Percentiles rank a stretch among this genome's conserved stretches.
These are phyloP conservation scores for Gastrophysa polygoni DNA, from an alignment of 2,888 invertebrate species.

Conservation along the genomic window DNA sequence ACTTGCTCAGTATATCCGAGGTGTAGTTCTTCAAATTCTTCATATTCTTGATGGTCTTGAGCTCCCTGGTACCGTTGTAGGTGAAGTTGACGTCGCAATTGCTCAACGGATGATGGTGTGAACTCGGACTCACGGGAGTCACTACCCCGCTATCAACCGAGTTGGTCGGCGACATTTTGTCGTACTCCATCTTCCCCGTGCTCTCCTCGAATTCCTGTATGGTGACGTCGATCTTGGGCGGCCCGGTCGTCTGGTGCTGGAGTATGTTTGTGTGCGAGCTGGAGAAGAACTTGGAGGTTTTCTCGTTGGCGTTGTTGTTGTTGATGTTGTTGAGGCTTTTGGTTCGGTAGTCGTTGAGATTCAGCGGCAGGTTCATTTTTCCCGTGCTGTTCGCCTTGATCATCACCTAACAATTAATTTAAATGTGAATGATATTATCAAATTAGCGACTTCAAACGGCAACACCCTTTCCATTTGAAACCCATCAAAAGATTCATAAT, in stretches of 20 bases:
- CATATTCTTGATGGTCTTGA: slow-evolving; percentile 70
- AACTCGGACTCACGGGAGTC: slow-evolving; percentile 65
- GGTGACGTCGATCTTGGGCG: slow-evolving; percentile 52
- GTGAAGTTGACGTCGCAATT: slow-evolving; percentile 81
- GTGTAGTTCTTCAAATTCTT: slow-evolving; percentile 46
- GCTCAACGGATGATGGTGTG: slow-evolving; percentile 70
- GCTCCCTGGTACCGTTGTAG: slow-evolving; percentile 79
- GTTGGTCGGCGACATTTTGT: slow-evolving; percentile 47
- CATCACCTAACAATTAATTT: no score
- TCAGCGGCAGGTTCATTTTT: slow-evolving; percentile 44
- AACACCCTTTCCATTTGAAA: no score
- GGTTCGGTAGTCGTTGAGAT: slow-evolving; percentile 41
- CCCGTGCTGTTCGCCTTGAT: slow-evolving; percentile 56
- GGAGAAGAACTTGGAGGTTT: slow-evolving; percentile 65
- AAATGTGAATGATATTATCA: no score
- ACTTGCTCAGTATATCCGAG: slow-evolving; percentile 48
- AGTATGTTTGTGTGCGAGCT: slow-evolving; percentile 73
- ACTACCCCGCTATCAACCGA: slow-evolving; percentile 68
- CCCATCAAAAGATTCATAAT: no score
- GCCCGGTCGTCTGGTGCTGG: slow-evolving; percentile 58
- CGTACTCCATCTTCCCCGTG: slow-evolving; percentile 45
- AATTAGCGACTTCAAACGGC: no score
- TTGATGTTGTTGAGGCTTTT: slow-evolving; percentile 49
- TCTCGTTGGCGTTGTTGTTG: slow-evolving; percentile 40
- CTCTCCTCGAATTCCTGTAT: slow-evolving; percentile 48